Evolutionary conservation across 1,140 invertebrate species (phyloP).

Genomic region (Leptinotarsa lineolata): DNA sequence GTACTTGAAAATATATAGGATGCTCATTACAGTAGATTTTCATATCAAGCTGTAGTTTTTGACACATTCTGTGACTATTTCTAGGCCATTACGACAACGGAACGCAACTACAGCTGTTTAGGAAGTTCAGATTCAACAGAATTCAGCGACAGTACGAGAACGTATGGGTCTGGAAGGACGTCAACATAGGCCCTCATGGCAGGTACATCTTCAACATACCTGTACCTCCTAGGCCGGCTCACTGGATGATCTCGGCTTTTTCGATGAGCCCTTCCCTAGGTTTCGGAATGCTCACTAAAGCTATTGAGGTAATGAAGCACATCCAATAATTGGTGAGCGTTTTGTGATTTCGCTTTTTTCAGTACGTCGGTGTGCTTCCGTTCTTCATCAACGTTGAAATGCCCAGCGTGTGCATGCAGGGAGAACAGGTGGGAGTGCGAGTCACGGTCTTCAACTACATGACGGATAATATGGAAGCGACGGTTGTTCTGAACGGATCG

Average conservation of each 20-base stretch:
- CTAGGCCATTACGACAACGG: constrained; percentile 62
- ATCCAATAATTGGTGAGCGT: background rate
- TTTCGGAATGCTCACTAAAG: constrained; percentile 81
- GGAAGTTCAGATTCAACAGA: constrained; percentile 83
- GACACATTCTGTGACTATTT: constrained; percentile 16
- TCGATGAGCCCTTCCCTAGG: constrained; percentile 84
- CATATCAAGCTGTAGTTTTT: too few relatives aligned
- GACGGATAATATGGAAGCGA: constrained; percentile 79
- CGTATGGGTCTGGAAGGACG: constrained; percentile 92
- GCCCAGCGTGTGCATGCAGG: constrained; percentile 79
- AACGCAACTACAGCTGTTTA: constrained; percentile 71
- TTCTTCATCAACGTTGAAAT: constrained; percentile 97
- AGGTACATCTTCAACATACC: constrained; percentile 83
- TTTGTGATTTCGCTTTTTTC: constrained; percentile 21
- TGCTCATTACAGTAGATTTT: too few relatives aligned
- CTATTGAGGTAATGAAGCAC: constrained; percentile 67
- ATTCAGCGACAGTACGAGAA: constrained; percentile 90
- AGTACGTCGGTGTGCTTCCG: constrained; percentile 82
- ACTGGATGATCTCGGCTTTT: constrained; percentile 93
- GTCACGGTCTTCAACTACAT: constrained; percentile 95
- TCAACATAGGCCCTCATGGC: constrained; percentile 91
- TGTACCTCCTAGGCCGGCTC: constrained; percentile 82
- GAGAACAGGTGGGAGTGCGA: constrained; percentile 91
- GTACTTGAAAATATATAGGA: too few relatives aligned
- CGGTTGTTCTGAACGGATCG: constrained; percentile 84